Conservation (phyloP, 2,888 invertebrate genomes). For the Cenopis cana region DNA sequence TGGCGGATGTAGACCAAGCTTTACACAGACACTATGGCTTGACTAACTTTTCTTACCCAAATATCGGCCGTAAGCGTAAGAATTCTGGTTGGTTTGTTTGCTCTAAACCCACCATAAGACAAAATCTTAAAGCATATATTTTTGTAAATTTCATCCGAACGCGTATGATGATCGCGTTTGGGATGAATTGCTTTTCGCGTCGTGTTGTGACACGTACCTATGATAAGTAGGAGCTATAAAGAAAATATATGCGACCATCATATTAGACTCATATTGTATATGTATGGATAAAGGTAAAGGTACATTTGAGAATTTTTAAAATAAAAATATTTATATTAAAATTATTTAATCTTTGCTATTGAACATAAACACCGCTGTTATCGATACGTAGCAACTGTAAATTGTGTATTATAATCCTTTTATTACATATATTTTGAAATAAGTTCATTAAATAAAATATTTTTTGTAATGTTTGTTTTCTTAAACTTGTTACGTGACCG, state of each 20-base stretch:
- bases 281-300: too few species aligned
- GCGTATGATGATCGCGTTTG: not conserved
- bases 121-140: too few species aligned
- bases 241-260: not conserved
- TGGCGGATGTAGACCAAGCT: not conserved
- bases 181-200: not conserved
- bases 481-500: not conserved
- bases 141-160: not conserved
- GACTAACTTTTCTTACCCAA: not conserved
- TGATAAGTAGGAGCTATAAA: not conserved
- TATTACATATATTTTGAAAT: slow-evolving; percentile 32
- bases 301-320: slow-evolving; percentile 8
- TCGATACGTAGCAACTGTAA: slow-evolving; percentile 38
- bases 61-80: not conserved
- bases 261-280: too few species aligned
- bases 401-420: slow-evolving; percentile 39
- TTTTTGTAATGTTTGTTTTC: slow-evolving; percentile 27
- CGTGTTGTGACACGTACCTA: not conserved
- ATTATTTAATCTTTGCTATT: slow-evolving; percentile 43
- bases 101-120: not conserved
- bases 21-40: not conserved
- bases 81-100: not conserved
- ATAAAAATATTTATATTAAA: slow-evolving; percentile 35
- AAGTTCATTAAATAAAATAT: slow-evolving; percentile 34
- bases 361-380: slow-evolving; percentile 41